These are phyloP conservation scores for Salvator merianae DNA, from an alignment of 2,113 vertebrate genomes.

Conservation along the genomic window DNA sequence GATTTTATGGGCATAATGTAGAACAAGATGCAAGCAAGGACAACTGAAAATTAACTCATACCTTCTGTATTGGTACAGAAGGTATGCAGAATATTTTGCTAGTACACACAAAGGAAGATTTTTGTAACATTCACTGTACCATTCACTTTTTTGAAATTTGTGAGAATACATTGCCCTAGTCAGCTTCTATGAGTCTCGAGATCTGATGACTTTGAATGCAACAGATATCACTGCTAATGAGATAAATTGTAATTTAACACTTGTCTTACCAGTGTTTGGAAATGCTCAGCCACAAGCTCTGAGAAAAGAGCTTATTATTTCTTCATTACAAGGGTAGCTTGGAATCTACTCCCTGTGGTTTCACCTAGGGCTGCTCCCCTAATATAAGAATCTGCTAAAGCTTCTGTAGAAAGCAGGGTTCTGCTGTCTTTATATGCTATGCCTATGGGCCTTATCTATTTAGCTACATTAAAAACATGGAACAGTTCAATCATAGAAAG, in stretches of 20 bases:
- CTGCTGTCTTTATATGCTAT: neutral
- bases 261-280: neutral
- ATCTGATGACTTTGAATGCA: neutral
- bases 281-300: neutral
- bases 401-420: neutral
- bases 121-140: too few relatives aligned
- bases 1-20: neutral
- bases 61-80: too few relatives aligned
- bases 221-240: neutral
- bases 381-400: neutral
- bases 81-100: too few relatives aligned
- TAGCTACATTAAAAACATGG: neutral
- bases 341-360: neutral
- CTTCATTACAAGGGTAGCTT: neutral
- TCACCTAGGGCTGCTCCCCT: neutral
- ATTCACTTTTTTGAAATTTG: too few relatives aligned
- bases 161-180: neutral
- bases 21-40: neutral
- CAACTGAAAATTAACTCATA: neutral
- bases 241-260: neutral
- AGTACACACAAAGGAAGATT: too few relatives aligned
- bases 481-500: neutral
- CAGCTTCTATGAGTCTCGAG: neutral
- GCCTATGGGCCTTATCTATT: neutral
- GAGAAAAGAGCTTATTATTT: neutral